phyloP scores from a whole-genome alignment of 2,797 vertebrate species.

The Catostomus latipinnis region DNA sequence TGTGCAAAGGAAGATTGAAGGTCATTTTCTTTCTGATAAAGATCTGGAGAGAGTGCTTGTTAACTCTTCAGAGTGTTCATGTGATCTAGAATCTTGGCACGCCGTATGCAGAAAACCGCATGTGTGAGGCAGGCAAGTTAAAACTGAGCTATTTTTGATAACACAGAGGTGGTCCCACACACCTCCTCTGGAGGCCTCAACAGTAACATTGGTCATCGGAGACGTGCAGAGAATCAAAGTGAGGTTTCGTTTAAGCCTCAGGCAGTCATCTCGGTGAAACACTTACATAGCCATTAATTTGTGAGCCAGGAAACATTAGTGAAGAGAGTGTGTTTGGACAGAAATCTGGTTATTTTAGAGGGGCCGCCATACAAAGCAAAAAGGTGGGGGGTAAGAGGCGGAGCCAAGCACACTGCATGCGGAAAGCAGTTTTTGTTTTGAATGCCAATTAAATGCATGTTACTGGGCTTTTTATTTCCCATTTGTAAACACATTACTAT shows the following conservation, averaged over 20 bases:
- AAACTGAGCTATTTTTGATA: constrained; percentile 62
- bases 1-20: constrained; percentile 61
- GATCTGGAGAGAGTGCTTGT: constrained; percentile 65
- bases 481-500: too few species aligned
- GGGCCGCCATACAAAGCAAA: constrained; percentile 61
- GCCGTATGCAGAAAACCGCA: constrained; percentile 49
- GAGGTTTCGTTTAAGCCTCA: constrained; percentile 58
- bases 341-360: constrained; percentile 73
- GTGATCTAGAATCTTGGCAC: constrained; percentile 55
- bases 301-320: constrained; percentile 76
- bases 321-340: constrained; percentile 74
- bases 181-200: constrained; percentile 62
- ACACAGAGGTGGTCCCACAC: constrained; percentile 68
- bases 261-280: constrained; percentile 63
- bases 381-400: neutral
- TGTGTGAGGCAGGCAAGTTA: constrained; percentile 67
- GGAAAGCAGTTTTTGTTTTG: neutral
- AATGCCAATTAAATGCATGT: neutral
- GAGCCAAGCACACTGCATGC: neutral
- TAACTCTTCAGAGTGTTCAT: constrained; percentile 51
- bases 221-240: constrained; percentile 49
- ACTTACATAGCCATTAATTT: constrained; percentile 63
- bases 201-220: constrained; percentile 61
- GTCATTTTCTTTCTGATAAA: constrained; percentile 69
- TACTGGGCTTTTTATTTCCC: neutral